Conservation (phyloP, 2,888 invertebrate genomes). For the Taenaris catops region DNA sequence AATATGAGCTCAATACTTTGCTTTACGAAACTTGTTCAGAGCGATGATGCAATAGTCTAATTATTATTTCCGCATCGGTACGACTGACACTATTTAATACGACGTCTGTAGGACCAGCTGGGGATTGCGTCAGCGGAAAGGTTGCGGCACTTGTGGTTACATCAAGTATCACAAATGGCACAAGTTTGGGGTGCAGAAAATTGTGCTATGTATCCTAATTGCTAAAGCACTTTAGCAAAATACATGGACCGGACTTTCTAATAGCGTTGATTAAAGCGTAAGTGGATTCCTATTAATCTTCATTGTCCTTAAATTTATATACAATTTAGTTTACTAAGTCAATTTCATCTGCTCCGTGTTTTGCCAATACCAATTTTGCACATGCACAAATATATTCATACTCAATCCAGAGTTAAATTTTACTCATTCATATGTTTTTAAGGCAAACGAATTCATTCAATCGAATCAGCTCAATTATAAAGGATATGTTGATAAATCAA, state of each 20-base stretch:
- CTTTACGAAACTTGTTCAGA: constrained; percentile 31
- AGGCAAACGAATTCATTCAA: no score
- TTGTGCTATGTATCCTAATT: constrained; percentile 14
- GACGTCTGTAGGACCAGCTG: constrained; percentile 43
- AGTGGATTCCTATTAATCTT: constrained; percentile 5
- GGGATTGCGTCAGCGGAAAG: constrained; percentile 68
- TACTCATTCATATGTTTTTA: no score
- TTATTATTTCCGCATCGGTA: constrained; percentile 61
- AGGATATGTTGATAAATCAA: no score
- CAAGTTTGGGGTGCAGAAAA: constrained; percentile 15
- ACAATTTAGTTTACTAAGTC: no score
- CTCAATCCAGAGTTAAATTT: no score
- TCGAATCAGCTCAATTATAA: no score
- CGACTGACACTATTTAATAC: constrained; percentile 54
- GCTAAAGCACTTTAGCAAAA: constrained; percentile 14
- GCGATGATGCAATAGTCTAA: constrained; percentile 50
- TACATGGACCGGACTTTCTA: constrained; percentile 11
- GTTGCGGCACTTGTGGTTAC: constrained; percentile 64
- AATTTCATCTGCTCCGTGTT: no score
- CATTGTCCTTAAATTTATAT: constrained; percentile 1
- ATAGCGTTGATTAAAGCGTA: constrained; percentile 10
- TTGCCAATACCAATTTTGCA: no score
- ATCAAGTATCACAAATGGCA: constrained; percentile 39
- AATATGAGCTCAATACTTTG: constrained; percentile 20
- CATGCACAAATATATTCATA: no score